Percentiles rank a stretch among this genome's conserved stretches.
Conservation (phyloP, 2,888 invertebrate genomes). For the Aproaerema taeniolella region DNA sequence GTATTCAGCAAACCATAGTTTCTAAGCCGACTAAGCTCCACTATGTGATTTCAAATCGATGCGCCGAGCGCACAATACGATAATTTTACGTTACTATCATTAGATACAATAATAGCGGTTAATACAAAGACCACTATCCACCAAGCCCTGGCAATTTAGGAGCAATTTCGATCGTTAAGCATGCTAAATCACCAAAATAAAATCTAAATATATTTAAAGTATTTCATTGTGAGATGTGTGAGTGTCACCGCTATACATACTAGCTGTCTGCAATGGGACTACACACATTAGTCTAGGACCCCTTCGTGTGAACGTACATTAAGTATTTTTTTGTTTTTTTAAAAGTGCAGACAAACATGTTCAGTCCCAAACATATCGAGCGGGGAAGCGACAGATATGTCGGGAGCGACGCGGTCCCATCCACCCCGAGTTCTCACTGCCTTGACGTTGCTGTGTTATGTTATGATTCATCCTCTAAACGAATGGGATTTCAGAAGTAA, state of each 20-base stretch:
- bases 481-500: too few relatives aligned
- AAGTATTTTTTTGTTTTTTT: too few relatives aligned
- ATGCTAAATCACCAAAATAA: constrained; percentile 22
- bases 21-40: constrained; percentile 72
- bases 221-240: background rate
- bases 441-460: too few relatives aligned
- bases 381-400: too few relatives aligned
- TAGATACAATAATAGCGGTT: constrained; percentile 38
- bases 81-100: constrained; percentile 46
- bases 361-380: too few relatives aligned
- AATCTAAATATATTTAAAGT: background rate
- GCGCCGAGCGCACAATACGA: constrained; percentile 69
- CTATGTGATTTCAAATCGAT: constrained; percentile 71
- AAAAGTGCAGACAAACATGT: too few relatives aligned
- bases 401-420: too few relatives aligned
- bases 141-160: constrained; percentile 34
- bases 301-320: too few relatives aligned
- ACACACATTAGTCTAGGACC: too few relatives aligned
- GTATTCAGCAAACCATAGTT: constrained; percentile 73
- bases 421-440: too few relatives aligned
- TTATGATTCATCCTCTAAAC: too few relatives aligned
- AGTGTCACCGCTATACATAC: too few relatives aligned
- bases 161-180: constrained; percentile 16
- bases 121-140: constrained; percentile 40
- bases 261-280: background rate